Evolutionary conservation across 1,140 invertebrate species (phyloP).

Genomic region (Penaeus vannamei): DNA sequence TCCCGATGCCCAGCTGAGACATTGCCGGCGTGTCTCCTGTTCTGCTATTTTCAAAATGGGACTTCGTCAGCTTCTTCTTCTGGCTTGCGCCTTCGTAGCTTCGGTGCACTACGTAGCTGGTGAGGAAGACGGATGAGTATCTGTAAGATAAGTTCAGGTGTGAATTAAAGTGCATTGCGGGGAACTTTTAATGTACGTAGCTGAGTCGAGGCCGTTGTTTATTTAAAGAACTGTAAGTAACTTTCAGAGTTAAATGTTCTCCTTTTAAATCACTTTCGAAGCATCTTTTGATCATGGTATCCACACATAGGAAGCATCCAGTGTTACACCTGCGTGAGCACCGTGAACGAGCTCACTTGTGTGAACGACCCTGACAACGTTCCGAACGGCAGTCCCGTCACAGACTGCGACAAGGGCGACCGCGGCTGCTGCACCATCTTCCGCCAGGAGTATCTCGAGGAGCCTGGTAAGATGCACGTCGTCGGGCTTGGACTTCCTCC

Average conservation of each 20-base stretch:
- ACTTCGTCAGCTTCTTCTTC: too few relatives aligned
- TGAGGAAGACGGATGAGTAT: too few relatives aligned
- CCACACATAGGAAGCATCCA: not conserved
- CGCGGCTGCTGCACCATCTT: slow-evolving; percentile 35
- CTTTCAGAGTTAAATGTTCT: not conserved
- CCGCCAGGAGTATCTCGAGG: slow-evolving; percentile 20
- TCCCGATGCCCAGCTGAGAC: too few relatives aligned
- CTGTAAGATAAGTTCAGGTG: too few relatives aligned
- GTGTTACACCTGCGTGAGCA: slow-evolving; percentile 40
- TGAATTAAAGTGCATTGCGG: too few relatives aligned
- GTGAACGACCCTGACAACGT: slow-evolving; percentile 37
- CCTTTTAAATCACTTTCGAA: not conserved
- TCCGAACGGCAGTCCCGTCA: slow-evolving; percentile 14
- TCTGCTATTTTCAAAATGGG: too few relatives aligned
- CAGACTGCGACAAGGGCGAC: slow-evolving; percentile 11
- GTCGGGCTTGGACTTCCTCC: not conserved
- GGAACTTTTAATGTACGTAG: too few relatives aligned
- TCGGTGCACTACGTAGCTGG: too few relatives aligned
- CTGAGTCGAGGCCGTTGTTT: too few relatives aligned
- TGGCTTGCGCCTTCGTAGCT: too few relatives aligned
- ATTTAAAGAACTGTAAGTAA: too few relatives aligned
- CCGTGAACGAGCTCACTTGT: slow-evolving; percentile 10
- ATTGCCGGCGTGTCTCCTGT: too few relatives aligned
- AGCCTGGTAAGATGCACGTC: not conserved
- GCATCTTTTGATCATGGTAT: not conserved